Evolutionary conservation across 2,113 vertebrate species (phyloP).

Genomic region (Athene cunicularia): DNA sequence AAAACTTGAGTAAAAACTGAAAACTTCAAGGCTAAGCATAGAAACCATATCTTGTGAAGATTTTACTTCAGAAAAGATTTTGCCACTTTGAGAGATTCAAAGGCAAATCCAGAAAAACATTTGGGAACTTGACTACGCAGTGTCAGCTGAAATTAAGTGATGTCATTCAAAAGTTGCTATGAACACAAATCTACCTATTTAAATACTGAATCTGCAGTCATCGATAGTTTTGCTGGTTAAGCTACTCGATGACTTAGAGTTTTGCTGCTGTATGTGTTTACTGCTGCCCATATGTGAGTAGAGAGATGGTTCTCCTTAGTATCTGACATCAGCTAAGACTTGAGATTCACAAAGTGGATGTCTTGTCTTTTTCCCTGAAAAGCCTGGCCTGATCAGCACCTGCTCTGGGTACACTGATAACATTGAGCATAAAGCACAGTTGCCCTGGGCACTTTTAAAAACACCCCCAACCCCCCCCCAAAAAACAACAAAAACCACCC

Average conservation of each 20-base stretch:
- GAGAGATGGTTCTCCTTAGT: background rate
- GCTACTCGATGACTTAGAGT: background rate
- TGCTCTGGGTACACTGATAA: background rate
- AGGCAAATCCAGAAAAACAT: background rate
- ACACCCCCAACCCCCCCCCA: too few relatives aligned
- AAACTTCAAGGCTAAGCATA: background rate
- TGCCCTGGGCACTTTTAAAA: background rate
- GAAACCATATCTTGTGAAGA: background rate
- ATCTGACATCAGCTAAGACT: background rate
- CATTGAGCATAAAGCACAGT: background rate
- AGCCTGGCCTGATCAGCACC: background rate
- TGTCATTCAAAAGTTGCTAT: background rate
- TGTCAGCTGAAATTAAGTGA: background rate
- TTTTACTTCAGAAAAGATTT: background rate
- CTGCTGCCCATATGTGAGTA: background rate
- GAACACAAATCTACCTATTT: background rate
- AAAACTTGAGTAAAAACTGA: background rate
- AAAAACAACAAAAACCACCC: background rate
- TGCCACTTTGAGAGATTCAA: conserved; percentile 2
- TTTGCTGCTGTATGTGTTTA: background rate
- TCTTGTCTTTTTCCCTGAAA: background rate
- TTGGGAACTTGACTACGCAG: background rate
- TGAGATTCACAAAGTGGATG: background rate
- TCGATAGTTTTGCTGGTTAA: background rate
- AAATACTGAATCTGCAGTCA: background rate